A percentile compares a stretch with the other conserved stretches of the same genome.
phyloP scores from a whole-genome alignment of 2,113 vertebrate species.

The Nerophis lumbriciformis region DNA sequence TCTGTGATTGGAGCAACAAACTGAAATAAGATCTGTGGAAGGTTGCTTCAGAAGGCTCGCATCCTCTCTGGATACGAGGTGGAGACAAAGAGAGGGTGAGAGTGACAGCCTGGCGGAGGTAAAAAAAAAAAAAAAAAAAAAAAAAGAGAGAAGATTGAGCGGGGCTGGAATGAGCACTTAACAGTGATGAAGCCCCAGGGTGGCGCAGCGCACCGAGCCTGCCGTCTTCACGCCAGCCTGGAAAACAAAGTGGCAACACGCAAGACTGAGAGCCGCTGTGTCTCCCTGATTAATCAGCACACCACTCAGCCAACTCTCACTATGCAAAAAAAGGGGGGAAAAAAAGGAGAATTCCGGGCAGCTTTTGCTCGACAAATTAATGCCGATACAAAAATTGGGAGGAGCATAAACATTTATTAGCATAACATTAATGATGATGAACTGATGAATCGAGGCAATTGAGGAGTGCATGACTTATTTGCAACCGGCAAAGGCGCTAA shows the following conservation, averaged over 20 bases:
- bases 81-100: slow-evolving; percentile 15
- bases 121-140: slow-evolving; percentile 32
- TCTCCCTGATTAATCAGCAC: slow-evolving; percentile 58
- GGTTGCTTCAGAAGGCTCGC: slow-evolving; percentile 39
- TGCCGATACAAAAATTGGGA: slow-evolving; percentile 11
- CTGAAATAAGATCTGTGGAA: slow-evolving; percentile 36
- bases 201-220: slow-evolving; percentile 52
- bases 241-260: slow-evolving; percentile 62
- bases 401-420: slow-evolving; percentile 5
- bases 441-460: too few species aligned
- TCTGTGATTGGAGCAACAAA: slow-evolving; percentile 39
- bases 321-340: slow-evolving; percentile 26
- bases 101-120: not conserved
- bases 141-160: slow-evolving; percentile 59
- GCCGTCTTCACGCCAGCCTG: slow-evolving; percentile 55
- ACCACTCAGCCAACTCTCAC: slow-evolving; percentile 30
- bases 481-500: too few species aligned
- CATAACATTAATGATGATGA: not conserved
- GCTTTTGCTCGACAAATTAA: slow-evolving; percentile 41
- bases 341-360: slow-evolving; percentile 36
- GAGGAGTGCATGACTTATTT: too few species aligned
- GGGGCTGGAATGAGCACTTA: slow-evolving; percentile 68
- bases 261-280: slow-evolving; percentile 39
- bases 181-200: slow-evolving; percentile 65
- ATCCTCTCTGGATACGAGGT: slow-evolving; percentile 40